Conservation (phyloP, 1,140 invertebrate genomes). For the Schlechtendalia chinensis region DNA sequence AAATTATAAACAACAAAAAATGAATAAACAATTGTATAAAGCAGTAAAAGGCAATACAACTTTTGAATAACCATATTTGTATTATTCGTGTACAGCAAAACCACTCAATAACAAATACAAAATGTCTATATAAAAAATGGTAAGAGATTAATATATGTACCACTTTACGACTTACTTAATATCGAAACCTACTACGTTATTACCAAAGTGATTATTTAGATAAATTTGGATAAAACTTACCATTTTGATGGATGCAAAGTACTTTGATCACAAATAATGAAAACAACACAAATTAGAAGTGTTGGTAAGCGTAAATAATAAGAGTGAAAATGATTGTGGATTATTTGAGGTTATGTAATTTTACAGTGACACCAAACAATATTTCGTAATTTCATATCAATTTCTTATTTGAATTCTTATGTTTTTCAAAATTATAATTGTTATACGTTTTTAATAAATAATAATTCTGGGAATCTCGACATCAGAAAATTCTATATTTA, state of each 20-base stretch:
- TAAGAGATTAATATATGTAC: not conserved
- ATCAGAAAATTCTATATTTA: too few species aligned
- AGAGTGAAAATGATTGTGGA: not conserved
- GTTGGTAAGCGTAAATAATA: not conserved
- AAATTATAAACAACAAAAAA: conserved; percentile 52
- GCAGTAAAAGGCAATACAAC: not conserved
- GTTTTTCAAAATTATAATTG: too few species aligned
- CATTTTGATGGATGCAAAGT: conserved; percentile 18
- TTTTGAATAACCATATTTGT: not conserved
- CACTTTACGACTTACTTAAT: not conserved
- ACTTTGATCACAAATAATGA: not conserved
- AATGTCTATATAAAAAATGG: not conserved
- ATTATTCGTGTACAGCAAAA: not conserved
- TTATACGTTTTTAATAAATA: too few species aligned
- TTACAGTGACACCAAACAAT: not conserved
- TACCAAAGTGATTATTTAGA: conserved; percentile 16
- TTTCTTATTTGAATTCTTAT: too few species aligned
- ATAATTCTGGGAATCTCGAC: too few species aligned
- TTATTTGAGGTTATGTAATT: not conserved
- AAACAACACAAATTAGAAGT: not conserved
- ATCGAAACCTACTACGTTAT: not conserved
- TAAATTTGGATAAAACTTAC: conserved; percentile 46
- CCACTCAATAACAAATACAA: not conserved
- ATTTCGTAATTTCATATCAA: too few species aligned
- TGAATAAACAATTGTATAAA: not conserved